A percentile compares a stretch with the other conserved stretches of the same genome.
Conservation (phyloP, 2,113 vertebrate species). For the Arothron firmamentum region DNA sequence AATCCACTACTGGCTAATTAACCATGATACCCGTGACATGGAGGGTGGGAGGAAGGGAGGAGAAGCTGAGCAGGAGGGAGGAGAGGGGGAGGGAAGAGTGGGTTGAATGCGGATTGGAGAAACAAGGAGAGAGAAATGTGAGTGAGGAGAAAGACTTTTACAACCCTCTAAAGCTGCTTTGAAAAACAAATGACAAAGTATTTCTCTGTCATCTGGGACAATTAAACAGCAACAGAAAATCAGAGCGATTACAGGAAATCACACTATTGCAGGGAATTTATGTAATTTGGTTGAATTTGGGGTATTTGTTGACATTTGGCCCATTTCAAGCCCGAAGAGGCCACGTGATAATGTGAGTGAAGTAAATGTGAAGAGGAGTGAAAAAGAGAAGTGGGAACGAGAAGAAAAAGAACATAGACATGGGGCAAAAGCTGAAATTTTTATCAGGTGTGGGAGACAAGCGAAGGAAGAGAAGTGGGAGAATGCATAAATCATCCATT, state of each 20-base stretch:
- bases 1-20: slow-evolving; percentile 69
- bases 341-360: neutral
- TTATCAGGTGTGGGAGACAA: slow-evolving; percentile 36
- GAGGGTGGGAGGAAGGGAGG: slow-evolving; percentile 29
- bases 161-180: no score
- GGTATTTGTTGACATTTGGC: no score
- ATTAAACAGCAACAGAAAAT: no score
- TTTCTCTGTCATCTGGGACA: no score
- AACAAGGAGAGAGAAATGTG: neutral
- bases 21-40: slow-evolving; percentile 65
- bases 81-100: slow-evolving; percentile 1
- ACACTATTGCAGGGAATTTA: no score
- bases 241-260: no score
- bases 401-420: slow-evolving; percentile 12
- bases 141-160: neutral
- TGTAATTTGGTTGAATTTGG: no score
- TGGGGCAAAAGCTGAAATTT: slow-evolving; percentile 34
- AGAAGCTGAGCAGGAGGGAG: slow-evolving; percentile 10
- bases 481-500: slow-evolving; percentile 24
- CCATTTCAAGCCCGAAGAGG: neutral
- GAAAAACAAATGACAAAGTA: no score
- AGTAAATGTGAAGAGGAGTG: slow-evolving; percentile 8
- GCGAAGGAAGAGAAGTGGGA: slow-evolving; percentile 11
- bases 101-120: neutral
- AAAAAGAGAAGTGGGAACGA: no score